Percentiles rank a stretch among this genome's conserved stretches.
Conservation (phyloP, 2,888 invertebrate species). For the Trissoscelio sp. region DNA sequence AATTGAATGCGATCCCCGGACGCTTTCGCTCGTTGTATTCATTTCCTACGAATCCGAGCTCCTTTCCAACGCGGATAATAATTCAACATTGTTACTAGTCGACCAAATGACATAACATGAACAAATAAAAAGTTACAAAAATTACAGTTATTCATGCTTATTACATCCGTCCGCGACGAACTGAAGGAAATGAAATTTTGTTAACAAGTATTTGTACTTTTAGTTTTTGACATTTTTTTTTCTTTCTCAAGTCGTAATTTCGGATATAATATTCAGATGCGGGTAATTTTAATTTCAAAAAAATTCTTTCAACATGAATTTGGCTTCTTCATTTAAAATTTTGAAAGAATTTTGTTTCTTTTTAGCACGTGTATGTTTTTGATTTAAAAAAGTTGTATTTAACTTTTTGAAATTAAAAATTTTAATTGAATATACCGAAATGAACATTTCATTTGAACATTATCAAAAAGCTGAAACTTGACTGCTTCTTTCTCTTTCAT, state of each 20-base stretch:
- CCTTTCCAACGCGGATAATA: constrained; percentile 31
- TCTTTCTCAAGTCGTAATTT: background rate
- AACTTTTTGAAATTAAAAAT: background rate
- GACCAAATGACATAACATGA: constrained; percentile 12
- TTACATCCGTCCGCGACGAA: constrained; percentile 2
- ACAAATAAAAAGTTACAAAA: constrained; percentile 2
- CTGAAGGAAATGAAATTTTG: constrained; percentile 5
- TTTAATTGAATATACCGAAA: background rate
- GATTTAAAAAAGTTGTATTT: no score
- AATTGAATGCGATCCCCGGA: constrained; percentile 27
- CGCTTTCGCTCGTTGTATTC: constrained; percentile 8
- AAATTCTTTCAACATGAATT: no score
- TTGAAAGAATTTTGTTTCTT: no score
- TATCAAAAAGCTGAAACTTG: no score
- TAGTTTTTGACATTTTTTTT: background rate
- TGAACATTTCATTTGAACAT: background rate
- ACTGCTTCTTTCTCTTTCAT: background rate
- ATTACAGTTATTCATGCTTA: constrained; percentile 5
- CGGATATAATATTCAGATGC: no score
- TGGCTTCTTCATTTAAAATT: no score
- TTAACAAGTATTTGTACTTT: background rate
- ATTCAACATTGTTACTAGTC: constrained; percentile 36
- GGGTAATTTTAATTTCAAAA: background rate
- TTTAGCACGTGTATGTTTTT: no score
- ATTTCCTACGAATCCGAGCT: constrained; percentile 25